Evolutionary conservation across 2,113 vertebrate species (phyloP).

Genomic region (Brachyistius frenatus): DNA sequence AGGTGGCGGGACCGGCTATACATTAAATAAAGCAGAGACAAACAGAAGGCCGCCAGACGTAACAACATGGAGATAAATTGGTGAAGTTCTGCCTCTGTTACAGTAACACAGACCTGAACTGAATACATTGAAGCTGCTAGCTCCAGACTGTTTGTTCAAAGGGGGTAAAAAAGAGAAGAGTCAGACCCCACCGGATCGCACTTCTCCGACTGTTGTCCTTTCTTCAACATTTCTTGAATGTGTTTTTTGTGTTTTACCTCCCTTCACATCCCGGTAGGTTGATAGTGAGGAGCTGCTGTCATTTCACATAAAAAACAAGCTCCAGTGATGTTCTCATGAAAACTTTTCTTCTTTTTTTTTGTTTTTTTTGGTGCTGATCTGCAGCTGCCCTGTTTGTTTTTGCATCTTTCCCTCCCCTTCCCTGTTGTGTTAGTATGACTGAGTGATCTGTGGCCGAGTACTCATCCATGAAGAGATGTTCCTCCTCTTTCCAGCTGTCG

Average conservation of each 20-base stretch:
- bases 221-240: conserved; percentile 4
- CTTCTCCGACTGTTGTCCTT: background rate
- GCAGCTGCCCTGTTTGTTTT: conserved; percentile 60
- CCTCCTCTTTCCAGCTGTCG: conserved; percentile 68
- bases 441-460: conserved; percentile 69
- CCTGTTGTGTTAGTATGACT: conserved; percentile 60
- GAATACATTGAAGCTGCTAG: background rate
- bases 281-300: conserved; percentile 17
- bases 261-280: conserved; percentile 25
- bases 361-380: background rate
- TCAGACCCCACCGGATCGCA: conserved; percentile 6
- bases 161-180: background rate
- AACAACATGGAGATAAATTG: conserved; percentile 76
- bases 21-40: conserved; percentile 58
- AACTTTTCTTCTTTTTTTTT: conserved; percentile 35
- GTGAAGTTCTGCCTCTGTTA: conserved; percentile 27
- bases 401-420: background rate
- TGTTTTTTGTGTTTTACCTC: conserved; percentile 22
- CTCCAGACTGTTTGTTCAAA: conserved; percentile 9
- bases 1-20: conserved; percentile 53
- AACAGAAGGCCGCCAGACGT: conserved; percentile 68
- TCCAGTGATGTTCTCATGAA: conserved; percentile 34
- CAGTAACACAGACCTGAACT: background rate
- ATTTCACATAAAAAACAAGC: conserved; percentile 52
- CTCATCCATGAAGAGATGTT: conserved; percentile 74